Evolutionary conservation across 2,797 vertebrate species (phyloP).

Genomic region (Sphaeramia orbicularis): DNA sequence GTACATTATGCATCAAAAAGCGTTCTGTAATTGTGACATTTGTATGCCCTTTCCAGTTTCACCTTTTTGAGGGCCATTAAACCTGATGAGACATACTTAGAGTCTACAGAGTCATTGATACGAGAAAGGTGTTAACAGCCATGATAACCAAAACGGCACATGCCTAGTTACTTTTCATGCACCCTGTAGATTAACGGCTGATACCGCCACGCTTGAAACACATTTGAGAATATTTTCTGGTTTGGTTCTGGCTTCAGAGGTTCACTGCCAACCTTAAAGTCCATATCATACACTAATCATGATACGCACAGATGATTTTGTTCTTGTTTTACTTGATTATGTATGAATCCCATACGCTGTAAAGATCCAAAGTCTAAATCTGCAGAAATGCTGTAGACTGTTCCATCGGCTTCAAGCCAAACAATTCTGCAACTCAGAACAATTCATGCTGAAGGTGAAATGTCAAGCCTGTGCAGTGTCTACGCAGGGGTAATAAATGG

Average conservation of each 20-base stretch:
- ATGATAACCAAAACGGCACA: too few relatives aligned
- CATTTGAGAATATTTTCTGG: neutral
- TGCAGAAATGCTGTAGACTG: neutral
- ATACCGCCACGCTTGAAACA: neutral
- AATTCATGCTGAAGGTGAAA: neutral
- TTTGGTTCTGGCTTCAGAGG: neutral
- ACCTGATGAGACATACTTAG: too few relatives aligned
- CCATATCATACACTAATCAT: neutral
- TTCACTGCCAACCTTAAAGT: neutral
- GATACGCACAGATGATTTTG: neutral
- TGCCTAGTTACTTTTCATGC: too few relatives aligned
- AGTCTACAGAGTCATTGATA: too few relatives aligned
- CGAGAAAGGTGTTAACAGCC: too few relatives aligned
- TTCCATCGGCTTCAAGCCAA: constrained; percentile 1
- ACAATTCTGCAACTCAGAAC: constrained; percentile 1
- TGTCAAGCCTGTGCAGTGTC: neutral
- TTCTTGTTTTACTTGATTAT: neutral
- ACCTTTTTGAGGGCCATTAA: too few relatives aligned
- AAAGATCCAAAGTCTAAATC: neutral
- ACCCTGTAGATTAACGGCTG: neutral
- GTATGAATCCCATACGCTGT: neutral
- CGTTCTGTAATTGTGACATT: too few relatives aligned
- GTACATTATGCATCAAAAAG: too few relatives aligned
- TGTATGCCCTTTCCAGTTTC: too few relatives aligned
- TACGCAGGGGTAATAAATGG: neutral